phyloP scores from a whole-genome alignment of 2,888 invertebrate species.

The Portevinia maculata region DNA sequence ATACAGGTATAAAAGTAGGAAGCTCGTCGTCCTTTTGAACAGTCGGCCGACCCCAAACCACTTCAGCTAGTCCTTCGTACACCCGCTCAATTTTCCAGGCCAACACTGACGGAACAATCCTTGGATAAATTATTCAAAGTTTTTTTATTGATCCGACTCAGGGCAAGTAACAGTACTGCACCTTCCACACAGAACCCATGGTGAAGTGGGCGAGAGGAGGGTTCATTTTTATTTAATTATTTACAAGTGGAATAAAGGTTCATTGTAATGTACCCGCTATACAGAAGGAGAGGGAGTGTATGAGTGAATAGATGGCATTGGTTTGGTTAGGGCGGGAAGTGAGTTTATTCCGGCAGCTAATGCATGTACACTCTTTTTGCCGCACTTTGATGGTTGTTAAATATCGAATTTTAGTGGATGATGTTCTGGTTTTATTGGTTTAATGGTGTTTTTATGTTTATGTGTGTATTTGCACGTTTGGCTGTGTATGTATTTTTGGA shows the following conservation, averaged over 20 bases:
- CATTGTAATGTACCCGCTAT: constrained; percentile 70
- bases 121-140: constrained; percentile 73
- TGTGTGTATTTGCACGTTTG: constrained; percentile 10
- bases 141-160: constrained; percentile 68
- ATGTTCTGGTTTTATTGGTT: constrained; percentile 25
- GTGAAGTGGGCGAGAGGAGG: constrained; percentile 23
- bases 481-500: constrained; percentile 1
- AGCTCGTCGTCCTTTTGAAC: constrained; percentile 60
- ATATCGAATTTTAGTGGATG: constrained; percentile 64
- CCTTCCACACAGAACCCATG: background rate
- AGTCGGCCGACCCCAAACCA: constrained; percentile 33
- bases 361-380: constrained; percentile 59
- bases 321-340: constrained; percentile 12
- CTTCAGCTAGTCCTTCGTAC: constrained; percentile 9
- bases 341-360: constrained; percentile 51
- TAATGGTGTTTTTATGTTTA: constrained; percentile 31
- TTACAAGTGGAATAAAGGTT: constrained; percentile 73
- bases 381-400: constrained; percentile 60
- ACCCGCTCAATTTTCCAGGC: background rate
- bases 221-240: constrained; percentile 73
- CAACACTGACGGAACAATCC: constrained; percentile 61
- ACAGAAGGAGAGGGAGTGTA: constrained; percentile 24
- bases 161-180: constrained; percentile 1
- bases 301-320: constrained; percentile 52
- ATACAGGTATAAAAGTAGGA: constrained; percentile 29